A percentile compares a stretch with the other conserved stretches of the same genome.
phyloP scores from a whole-genome alignment of 2,797 vertebrate species.

The Hippocampus kuda region DNA sequence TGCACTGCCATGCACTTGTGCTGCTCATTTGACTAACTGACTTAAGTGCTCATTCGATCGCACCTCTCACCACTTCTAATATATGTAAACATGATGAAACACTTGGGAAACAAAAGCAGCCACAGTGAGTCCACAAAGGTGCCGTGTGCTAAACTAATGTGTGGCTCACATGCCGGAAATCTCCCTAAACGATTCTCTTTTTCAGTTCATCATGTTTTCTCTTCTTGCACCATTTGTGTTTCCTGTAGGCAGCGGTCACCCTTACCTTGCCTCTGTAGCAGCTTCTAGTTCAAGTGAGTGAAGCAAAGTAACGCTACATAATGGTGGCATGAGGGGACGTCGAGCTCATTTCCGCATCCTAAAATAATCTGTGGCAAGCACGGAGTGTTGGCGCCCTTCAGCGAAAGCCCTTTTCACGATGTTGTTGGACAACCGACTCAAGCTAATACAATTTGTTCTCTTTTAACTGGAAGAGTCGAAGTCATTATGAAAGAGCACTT shows the following conservation, averaged over 20 bases:
- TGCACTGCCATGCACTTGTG: constrained; percentile 19
- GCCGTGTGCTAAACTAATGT: constrained; percentile 51
- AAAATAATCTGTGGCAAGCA: neutral
- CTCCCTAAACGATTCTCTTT: constrained; percentile 25
- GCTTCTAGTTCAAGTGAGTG: constrained; percentile 79
- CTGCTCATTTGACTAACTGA: constrained; percentile 15
- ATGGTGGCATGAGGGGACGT: constrained; percentile 17
- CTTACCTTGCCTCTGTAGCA: constrained; percentile 73
- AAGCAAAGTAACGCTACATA: constrained; percentile 12
- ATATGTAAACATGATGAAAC: constrained; percentile 41
- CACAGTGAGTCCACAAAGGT: constrained; percentile 35
- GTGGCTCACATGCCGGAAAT: constrained; percentile 39
- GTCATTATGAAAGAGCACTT: too few relatives aligned
- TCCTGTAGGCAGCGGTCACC: constrained; percentile 74
- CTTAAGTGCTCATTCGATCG: constrained; percentile 27
- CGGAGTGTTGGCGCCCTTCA: neutral
- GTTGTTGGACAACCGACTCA: neutral
- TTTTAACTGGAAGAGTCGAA: neutral
- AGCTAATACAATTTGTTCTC: neutral
- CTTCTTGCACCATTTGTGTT: constrained; percentile 39
- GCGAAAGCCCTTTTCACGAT: neutral
- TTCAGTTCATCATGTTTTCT: constrained; percentile 50
- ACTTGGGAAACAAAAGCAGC: constrained; percentile 30
- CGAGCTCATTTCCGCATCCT: neutral
- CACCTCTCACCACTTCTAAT: constrained; percentile 38